phyloP scores from a whole-genome alignment of 2,888 invertebrate species.

The Piscicola geometra region DNA sequence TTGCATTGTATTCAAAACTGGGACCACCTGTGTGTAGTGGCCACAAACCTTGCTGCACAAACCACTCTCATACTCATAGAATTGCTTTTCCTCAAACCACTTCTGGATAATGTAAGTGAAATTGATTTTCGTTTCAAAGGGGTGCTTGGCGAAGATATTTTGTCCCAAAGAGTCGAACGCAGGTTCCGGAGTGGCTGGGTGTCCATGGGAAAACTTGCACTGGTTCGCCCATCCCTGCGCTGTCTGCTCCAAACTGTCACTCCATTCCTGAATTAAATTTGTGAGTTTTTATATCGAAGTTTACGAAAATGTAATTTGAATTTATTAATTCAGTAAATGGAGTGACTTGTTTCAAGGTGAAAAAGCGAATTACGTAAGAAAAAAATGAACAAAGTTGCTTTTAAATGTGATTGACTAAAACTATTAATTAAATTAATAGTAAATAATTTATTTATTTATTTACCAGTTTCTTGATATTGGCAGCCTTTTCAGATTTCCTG shows the following conservation, averaged over 20 bases:
- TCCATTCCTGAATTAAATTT: too few species aligned
- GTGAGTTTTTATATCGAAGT: too few species aligned
- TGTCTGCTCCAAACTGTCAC: neutral
- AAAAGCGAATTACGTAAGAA: too few species aligned
- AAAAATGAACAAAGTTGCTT: too few species aligned
- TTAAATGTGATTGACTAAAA: too few species aligned
- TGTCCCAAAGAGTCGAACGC: neutral
- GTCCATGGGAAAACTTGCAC: slow-evolving; percentile 18
- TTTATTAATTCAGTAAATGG: too few species aligned
- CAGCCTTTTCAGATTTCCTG: neutral
- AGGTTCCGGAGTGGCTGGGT: slow-evolving; percentile 14
- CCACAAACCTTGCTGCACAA: slow-evolving; percentile 17
- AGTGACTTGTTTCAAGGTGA: neutral
- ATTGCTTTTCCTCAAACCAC: slow-evolving; percentile 23
- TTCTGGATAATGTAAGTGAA: neutral
- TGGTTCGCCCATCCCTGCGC: slow-evolving; percentile 7
- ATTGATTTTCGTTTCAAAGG: neutral
- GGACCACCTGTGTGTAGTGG: slow-evolving; percentile 26
- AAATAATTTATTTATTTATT: too few species aligned
- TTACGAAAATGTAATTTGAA: too few species aligned
- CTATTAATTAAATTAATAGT: too few species aligned
- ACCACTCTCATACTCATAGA: neutral
- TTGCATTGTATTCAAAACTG: too few species aligned
- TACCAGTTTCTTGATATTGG: neutral
- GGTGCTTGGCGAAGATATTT: slow-evolving; percentile 11